Base-by-base conservation (phyloP, 1,140 invertebrate species). In the Diorhabda sublineata region DNA sequence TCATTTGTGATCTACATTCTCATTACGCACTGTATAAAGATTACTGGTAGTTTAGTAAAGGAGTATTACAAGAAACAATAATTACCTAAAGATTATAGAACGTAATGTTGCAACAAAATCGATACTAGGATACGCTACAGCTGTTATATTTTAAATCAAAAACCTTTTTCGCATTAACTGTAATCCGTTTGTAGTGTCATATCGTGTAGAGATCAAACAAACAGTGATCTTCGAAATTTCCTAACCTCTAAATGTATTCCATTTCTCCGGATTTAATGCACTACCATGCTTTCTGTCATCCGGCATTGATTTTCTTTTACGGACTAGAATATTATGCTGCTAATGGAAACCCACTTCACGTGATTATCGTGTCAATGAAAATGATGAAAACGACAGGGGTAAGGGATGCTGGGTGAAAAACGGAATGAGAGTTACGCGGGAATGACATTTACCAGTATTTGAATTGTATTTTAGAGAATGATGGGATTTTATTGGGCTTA, bases 321-420 rank as follows among this genome's bases (percentile, higher is more conserved):
- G 56, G 8, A 9, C n/a, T 61, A 42, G 47, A 8, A 56, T 58
- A 43, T 57, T 65, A 43, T 65, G 44, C 45, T 58, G 6, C 59
- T 67, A 66, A 69, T 69, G 62, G 70, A 71, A 69, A 66, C 58
- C 68, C 62, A 60, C 52, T 69, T 70, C 65, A 69, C 71, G 68
- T 70, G 71, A 72, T 69, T 57, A 69, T 64, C 67, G 69, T 69
- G 68, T 72, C 71, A 72, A 72, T 72, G 68, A 64, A 68, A 68
- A 45, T 58, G 42, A 67, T 66, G 68, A 68, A 69, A 72, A 69
- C 66, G 66, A 69, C 68, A 8, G 47, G n/a, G 47, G 47, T 52
- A n/a, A 52, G 47, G 47, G 26, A 72, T 61, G 57, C 64, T 67
- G 65, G n/a, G 42, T 56, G 7, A 42, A 41, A 65, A 62, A 62